Base-by-base conservation (phyloP, 2,797 vertebrate genomes). In the Silurus aristotelis region DNA sequence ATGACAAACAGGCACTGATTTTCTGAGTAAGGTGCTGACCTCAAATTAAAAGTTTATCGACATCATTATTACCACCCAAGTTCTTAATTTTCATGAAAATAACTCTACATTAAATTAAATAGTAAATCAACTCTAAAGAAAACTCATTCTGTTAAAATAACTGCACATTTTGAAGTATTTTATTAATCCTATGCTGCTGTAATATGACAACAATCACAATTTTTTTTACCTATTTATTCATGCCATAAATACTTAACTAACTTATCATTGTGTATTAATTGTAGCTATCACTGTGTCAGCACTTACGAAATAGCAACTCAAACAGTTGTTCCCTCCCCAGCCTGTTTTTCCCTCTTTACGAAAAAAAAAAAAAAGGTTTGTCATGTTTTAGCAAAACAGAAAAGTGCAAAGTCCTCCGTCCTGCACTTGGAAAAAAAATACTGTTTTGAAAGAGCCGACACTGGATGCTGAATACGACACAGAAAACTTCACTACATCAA, bases 61-160 rank as follows among this genome's bases (percentile, higher is more conserved):
- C 79, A 85, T 85, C 68, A 77, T 87, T 83, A 85, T 63, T 83
- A 87, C 71, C 71, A 66, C 63, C 0, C 85, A 88, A 86, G 76
- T 80, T 86, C 48, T 82, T 87, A 87, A 87, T 63, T 31, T 20
- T 38, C 60, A 63, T 20, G 58, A 79, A 63, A n/a, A n/a, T n/a
- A n/a, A n/a, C n/a, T n/a, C n/a, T n/a, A n/a, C n/a, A n/a, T n/a
- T n/a, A n/a, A n/a, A n/a, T n/a, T n/a, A n/a, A n/a, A n/a, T n/a
- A 38, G 3, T 38, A 5, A 38, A 5, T 38, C 38, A 38, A 38
- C 38, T 38, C 38, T 38, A 38, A 38, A 38, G 38, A 38, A 38
- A 38, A 38, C 38, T 38, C 38, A 38, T 38, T 38, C 38, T 38
- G 38, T 38, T 38, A 38, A 38, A 48, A 13, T 72, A 72, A 72